Percentiles rank a stretch among this genome's conserved stretches.
Conservation (phyloP, 1,140 invertebrate species). For the Pseudobourletiella spinata region DNA sequence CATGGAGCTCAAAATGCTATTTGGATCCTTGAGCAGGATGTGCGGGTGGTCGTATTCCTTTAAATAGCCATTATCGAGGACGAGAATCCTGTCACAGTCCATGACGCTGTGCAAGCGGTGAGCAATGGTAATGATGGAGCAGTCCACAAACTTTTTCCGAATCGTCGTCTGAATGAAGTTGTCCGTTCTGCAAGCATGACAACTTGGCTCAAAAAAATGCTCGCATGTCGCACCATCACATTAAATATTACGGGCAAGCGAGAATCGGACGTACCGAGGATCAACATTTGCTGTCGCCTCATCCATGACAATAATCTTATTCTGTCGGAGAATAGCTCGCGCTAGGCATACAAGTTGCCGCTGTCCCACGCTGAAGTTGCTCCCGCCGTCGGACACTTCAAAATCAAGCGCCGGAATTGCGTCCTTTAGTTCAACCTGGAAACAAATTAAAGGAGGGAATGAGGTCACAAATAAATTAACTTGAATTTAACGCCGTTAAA, state of each 20-base stretch:
- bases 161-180: constrained; percentile 43
- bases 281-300: constrained; percentile 46
- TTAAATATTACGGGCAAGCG: neutral
- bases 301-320: constrained; percentile 43
- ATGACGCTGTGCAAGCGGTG: constrained; percentile 29
- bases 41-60: constrained; percentile 36
- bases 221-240: neutral
- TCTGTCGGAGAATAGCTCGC: constrained; percentile 43
- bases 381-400: constrained; percentile 41
- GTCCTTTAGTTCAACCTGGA: constrained; percentile 39
- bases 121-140: constrained; percentile 27
- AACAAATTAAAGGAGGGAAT: constrained; percentile 1
- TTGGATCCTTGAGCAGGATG: constrained; percentile 29
- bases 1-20: constrained; percentile 12
- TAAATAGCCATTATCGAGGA: constrained; percentile 17
- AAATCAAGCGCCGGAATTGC: constrained; percentile 38
- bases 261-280: no score
- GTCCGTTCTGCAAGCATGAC: constrained; percentile 46
- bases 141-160: constrained; percentile 20
- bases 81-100: constrained; percentile 29
- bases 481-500: neutral
- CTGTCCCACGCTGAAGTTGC: constrained; percentile 45
- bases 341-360: constrained; percentile 46
- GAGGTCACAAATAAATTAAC: neutral
- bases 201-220: neutral